phyloP scores from a whole-genome alignment of 2,113 vertebrate genomes.

The Bagarius yarrelli region DNA sequence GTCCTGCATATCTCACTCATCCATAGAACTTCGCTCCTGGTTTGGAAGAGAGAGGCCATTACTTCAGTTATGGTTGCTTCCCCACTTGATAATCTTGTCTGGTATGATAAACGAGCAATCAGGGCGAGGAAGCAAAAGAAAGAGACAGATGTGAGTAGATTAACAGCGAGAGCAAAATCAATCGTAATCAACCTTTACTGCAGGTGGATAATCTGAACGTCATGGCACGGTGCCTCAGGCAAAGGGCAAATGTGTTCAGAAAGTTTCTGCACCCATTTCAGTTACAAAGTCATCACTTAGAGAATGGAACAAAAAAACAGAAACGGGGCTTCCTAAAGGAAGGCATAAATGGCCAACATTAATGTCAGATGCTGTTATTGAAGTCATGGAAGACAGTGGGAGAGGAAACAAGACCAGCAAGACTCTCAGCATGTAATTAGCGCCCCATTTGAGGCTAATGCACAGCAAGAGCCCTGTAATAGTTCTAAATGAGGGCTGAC shows the following conservation, averaged over 20 bases:
- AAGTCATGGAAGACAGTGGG: constrained; percentile 47
- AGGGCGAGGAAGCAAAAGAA: background rate
- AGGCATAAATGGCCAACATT: constrained; percentile 30
- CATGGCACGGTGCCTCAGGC: constrained; percentile 21
- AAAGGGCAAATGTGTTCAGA: constrained; percentile 26
- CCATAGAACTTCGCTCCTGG: constrained; percentile 43
- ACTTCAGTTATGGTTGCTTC: constrained; percentile 26
- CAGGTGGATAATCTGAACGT: constrained; percentile 38
- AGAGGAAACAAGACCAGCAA: constrained; percentile 41
- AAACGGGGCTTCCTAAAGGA: constrained; percentile 25
- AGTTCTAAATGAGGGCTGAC: constrained; percentile 44
- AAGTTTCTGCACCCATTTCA: background rate
- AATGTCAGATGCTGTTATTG: constrained; percentile 45
- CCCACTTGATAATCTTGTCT: constrained; percentile 9
- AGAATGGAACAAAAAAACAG: background rate
- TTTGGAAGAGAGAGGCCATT: constrained; percentile 31
- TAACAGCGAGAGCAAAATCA: constrained; percentile 42
- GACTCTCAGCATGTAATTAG: constrained; percentile 43
- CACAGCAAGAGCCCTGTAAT: constrained; percentile 47
- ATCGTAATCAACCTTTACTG: constrained; percentile 35
- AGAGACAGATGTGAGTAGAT: background rate
- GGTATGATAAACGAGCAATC: constrained; percentile 4
- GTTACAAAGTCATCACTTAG: constrained; percentile 31
- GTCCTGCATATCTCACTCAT: constrained; percentile 50
- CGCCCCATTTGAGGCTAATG: constrained; percentile 50